Base-by-base conservation (phyloP, 2,113 vertebrate species). In the Apeltes quadracus region DNA sequence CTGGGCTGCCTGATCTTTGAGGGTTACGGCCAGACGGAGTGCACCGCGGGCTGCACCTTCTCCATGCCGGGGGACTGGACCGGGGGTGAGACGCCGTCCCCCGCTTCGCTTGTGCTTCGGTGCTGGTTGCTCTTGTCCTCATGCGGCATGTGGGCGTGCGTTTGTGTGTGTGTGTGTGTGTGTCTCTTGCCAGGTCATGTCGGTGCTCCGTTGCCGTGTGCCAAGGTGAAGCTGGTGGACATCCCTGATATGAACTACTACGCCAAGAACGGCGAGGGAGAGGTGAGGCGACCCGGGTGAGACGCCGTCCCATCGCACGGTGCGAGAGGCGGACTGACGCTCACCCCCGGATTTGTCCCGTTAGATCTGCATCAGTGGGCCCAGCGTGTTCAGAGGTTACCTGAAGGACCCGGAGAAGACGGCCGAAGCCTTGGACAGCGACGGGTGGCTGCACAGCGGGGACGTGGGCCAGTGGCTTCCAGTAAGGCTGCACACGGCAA, bases 201-300 rank as follows among this genome's bases (percentile, higher is more conserved):
- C 18, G 94, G 94, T 0, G 88, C 93, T 48, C 94, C 93, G 16
- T 65, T 94, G 56, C 94, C 94, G 34, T 93, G 94, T 2, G 79
- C 92, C 59, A 89, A 88, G 85, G 93, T 94, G 76, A 94, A 93
- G 73, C 43, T 95, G 77, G 79, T 84, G 0, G 93, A 95, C 82
- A 94, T 95, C 53, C 92, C 93, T 3, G 94, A 95, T 1, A 94
- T 95, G 94, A 94, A 92, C 68, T 95, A 94, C 81, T 92, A 75
- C 0, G 83, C 92, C 10, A 88, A 91, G 67, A 91, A 92, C 0
- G 90, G 90, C 69, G 89, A 92, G 18, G 94, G 94, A 79, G 94
- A 95, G 93, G 93, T 94, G 82, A 86, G 90, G 2, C 18, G 1
- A 10, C 34, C 5, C 0, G 22, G 8, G 32, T 1, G 38, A 38